Conservation (phyloP, 2,888 invertebrate genomes). For the Neocrepidodera transversa region DNA sequence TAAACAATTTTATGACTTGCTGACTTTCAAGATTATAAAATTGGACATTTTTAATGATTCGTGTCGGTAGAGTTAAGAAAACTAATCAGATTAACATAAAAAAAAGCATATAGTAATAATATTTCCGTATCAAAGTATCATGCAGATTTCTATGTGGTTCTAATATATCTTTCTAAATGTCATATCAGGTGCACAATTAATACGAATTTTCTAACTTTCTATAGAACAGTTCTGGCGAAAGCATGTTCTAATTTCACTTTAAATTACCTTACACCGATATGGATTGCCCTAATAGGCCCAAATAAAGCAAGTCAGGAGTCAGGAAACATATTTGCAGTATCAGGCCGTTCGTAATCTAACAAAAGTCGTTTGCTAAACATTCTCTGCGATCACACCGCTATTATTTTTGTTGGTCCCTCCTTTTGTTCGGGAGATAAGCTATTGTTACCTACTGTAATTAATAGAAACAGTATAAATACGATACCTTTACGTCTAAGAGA, state of each 20-base stretch:
- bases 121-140: too few relatives aligned
- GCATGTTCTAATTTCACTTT: conserved; percentile 3
- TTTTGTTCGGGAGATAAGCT: conserved; percentile 45
- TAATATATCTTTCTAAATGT: too few relatives aligned
- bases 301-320: conserved; percentile 20
- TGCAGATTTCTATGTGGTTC: too few relatives aligned
- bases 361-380: conserved; percentile 35
- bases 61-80: too few relatives aligned
- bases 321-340: conserved; percentile 24
- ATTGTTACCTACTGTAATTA: conserved; percentile 42
- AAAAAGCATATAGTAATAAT: too few relatives aligned
- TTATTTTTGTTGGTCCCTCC: conserved; percentile 42
- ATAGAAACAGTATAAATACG: conserved; percentile 42
- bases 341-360: conserved; percentile 34
- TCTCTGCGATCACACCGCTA: conserved; percentile 38
- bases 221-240: background rate
- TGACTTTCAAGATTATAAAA: too few relatives aligned
- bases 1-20: too few relatives aligned
- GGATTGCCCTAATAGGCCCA: conserved; percentile 19
- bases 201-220: background rate
- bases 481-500: conserved; percentile 24
- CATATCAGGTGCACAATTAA: too few relatives aligned
- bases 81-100: too few relatives aligned
- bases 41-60: too few relatives aligned
- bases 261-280: conserved; percentile 20